Evolutionary conservation across 1,140 invertebrate species (phyloP), one percentile per base, ranked within the genome.

Genomic region (Pogonomyrmex californicus): DNA sequence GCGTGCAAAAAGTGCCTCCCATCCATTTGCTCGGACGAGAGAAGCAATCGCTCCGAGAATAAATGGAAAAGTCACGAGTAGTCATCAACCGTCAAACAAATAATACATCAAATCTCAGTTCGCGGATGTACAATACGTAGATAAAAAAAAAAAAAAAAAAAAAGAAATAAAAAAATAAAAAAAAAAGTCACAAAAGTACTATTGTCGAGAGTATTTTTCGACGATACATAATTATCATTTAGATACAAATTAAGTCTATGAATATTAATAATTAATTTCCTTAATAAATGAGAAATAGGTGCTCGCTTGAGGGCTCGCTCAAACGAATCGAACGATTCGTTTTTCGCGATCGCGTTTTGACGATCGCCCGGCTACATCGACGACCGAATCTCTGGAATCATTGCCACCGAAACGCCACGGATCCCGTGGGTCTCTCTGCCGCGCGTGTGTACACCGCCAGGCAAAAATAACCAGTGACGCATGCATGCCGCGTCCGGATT

Each of bases 381-480:
- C 73, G 79, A 41, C 36, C 62, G 44, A 81, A 60, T 82, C 66
- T 44, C 79, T 23, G 68, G 68, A 90, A 89, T 79, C 88, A 83
- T 88, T 87, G 88, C 88, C 88, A 63, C 58, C 78, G 85, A 77
- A 73, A 82, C 88, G 79, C 66, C 85, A 70, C 68, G 65, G 75
- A 75, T 81, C 65, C 75, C 66, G 68, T 12, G 68, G 78, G 36
- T 71, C 49, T 58, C 58, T 86, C 33, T 23, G 17, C 56, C 49
- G 56, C 56, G 77, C 79, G 70, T 49, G 56, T 85, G 66, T 71
- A 62, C 47, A 79, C 47, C 47, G 68, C 62, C 62, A 83, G 71
- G 68, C 92, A 87, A 92, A 94, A 94, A 93, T 94, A 94, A 90
- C 93, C 90, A 63, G 89, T 94, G 93, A 94, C 93, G 93, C 93